Evolutionary conservation across 2,797 vertebrate species (phyloP).

Genomic region (Acridotheres tristis): DNA sequence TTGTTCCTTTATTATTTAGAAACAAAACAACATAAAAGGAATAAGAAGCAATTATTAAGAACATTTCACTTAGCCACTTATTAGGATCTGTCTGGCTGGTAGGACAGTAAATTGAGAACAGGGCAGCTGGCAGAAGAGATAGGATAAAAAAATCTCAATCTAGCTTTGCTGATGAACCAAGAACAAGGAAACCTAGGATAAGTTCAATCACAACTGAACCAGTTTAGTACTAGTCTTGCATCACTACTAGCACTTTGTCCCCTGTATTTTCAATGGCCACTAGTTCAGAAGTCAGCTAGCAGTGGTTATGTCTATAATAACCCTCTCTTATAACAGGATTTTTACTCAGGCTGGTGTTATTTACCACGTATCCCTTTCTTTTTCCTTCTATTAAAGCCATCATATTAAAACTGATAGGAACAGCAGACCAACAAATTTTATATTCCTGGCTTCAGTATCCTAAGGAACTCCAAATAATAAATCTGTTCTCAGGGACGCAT

Average conservation of each 20-base stretch:
- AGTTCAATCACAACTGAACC: not conserved
- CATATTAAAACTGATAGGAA: not conserved
- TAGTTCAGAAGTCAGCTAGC: not conserved
- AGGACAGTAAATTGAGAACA: not conserved
- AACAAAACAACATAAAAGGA: not conserved
- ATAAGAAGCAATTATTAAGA: not conserved
- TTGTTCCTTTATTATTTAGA: not conserved
- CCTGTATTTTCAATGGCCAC: not conserved
- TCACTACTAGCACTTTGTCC: not conserved
- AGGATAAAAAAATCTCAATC: not conserved
- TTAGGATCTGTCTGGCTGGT: not conserved
- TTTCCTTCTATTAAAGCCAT: not conserved
- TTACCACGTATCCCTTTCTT: not conserved
- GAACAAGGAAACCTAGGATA: not conserved
- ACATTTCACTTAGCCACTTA: not conserved
- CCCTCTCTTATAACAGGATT: not conserved
- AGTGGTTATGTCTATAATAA: not conserved
- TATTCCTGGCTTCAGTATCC: not conserved
- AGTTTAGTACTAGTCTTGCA: not conserved
- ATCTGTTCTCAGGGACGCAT: not conserved
- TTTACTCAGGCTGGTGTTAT: not conserved
- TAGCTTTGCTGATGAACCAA: not conserved
- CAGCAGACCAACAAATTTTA: not conserved
- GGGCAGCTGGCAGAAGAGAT: not conserved
- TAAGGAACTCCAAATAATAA: not conserved